Evolutionary conservation across 2,888 invertebrate species (phyloP).

Genomic region (Hybos culiciformis): DNA sequence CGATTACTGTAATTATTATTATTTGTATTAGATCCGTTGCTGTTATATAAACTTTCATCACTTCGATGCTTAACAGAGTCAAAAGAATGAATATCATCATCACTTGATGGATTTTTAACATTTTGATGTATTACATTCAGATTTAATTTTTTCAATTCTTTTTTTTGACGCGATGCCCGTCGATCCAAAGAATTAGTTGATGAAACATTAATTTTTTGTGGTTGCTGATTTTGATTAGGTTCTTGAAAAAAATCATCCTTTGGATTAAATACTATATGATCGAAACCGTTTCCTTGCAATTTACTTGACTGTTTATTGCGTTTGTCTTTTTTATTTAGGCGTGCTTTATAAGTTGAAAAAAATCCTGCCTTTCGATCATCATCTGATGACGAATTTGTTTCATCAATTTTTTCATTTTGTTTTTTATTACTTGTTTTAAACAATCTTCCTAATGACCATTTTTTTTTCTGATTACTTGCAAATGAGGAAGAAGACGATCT

Average conservation of each 20-base stretch:
- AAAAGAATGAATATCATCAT: too few species aligned
- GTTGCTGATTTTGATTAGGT: slow-evolving; percentile 4
- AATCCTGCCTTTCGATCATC: slow-evolving; percentile 36
- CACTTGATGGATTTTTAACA: slow-evolving; percentile 24
- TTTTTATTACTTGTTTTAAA: slow-evolving; percentile 61
- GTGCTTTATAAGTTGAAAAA: slow-evolving; percentile 21
- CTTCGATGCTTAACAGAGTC: slow-evolving; percentile 51
- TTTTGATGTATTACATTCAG: too few species aligned
- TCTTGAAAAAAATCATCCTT: slow-evolving; percentile 28
- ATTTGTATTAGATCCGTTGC: slow-evolving; percentile 36
- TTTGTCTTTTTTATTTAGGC: slow-evolving; percentile 33
- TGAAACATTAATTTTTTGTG: slow-evolving; percentile 18
- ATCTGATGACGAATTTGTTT: slow-evolving; percentile 29
- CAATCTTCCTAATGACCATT: slow-evolving; percentile 70
- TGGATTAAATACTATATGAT: slow-evolving; percentile 47
- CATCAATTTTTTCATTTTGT: too few species aligned
- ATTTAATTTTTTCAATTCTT: too few species aligned
- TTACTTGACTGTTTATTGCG: slow-evolving; percentile 41
- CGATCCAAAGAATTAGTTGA: slow-evolving; percentile 27
- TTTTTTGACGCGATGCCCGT: too few species aligned
- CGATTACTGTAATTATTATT: slow-evolving; percentile 34
- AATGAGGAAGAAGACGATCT: slow-evolving; percentile 1
- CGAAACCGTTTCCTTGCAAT: slow-evolving; percentile 43
- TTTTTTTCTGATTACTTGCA: slow-evolving; percentile 34
- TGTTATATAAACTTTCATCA: slow-evolving; percentile 50